Percentiles rank a stretch among this genome's conserved stretches.
Evolutionary conservation across 1,140 invertebrate genomes (phyloP).

Genomic region (Dreissena polymorpha): DNA sequence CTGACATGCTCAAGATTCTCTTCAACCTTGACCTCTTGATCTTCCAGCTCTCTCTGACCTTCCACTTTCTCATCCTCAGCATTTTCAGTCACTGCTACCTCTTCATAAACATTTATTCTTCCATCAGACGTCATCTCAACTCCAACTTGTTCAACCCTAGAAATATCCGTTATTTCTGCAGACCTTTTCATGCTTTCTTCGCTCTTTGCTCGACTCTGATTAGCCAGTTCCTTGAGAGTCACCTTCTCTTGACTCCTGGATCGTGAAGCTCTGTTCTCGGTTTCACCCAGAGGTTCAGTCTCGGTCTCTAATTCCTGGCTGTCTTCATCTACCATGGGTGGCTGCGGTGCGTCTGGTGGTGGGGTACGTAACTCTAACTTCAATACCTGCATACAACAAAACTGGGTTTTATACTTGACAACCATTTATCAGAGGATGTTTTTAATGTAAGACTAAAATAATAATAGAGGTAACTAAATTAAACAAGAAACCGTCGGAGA

Average conservation of each 20-base stretch:
- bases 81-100: neutral
- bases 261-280: conserved; percentile 17
- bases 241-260: conserved; percentile 29
- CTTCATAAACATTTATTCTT: neutral
- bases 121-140: conserved; percentile 8
- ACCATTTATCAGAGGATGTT: no score
- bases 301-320: neutral
- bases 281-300: conserved; percentile 18
- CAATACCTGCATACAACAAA: conserved; percentile 17
- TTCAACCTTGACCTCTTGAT: no score
- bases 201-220: conserved; percentile 47
- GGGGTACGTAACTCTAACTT: conserved; percentile 38
- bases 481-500: no score
- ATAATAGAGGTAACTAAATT: no score
- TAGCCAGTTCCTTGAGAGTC: conserved; percentile 53
- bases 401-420: neutral
- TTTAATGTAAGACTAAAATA: no score
- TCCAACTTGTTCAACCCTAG: neutral
- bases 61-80: neutral
- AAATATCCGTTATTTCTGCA: conserved; percentile 22
- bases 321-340: neutral
- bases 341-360: conserved; percentile 6
- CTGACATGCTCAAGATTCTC: no score
- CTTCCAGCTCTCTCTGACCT: neutral
- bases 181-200: conserved; percentile 31